These are phyloP conservation scores for Nibea coibor DNA, from an alignment of 2,113 vertebrate species.

Conservation along the genomic window DNA sequence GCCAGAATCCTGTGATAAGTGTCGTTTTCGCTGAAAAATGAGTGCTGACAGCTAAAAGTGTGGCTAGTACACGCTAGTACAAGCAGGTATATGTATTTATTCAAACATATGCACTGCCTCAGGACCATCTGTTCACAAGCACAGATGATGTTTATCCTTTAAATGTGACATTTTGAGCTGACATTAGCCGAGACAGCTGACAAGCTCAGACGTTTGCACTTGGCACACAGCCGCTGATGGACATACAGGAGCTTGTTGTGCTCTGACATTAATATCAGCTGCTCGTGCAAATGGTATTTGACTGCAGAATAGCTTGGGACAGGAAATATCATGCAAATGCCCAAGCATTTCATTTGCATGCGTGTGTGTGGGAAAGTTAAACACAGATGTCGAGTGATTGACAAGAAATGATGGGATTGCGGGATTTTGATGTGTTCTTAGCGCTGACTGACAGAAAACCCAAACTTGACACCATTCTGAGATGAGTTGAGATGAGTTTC, in stretches of 20 bases:
- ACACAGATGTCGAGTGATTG: background rate
- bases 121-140: constrained; percentile 4
- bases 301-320: background rate
- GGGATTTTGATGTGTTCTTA: background rate
- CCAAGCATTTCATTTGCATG: background rate
- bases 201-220: constrained; percentile 1
- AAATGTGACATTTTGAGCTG: constrained; percentile 24
- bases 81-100: background rate
- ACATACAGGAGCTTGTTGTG: constrained; percentile 7
- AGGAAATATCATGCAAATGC: background rate
- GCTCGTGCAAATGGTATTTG: background rate
- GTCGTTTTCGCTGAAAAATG: background rate
- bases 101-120: constrained; percentile 3
- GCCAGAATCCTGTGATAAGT: background rate
- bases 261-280: background rate
- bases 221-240: constrained; percentile 1
- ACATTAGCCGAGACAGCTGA: constrained; percentile 22
- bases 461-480: background rate
- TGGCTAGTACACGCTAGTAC: background rate
- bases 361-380: background rate
- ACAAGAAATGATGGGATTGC: background rate
- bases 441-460: background rate
- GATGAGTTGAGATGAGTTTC: background rate
- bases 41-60: background rate
- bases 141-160: constrained; percentile 28